Base-by-base conservation (phyloP, 1,140 invertebrate genomes). In the Theocolax elegans region DNA sequence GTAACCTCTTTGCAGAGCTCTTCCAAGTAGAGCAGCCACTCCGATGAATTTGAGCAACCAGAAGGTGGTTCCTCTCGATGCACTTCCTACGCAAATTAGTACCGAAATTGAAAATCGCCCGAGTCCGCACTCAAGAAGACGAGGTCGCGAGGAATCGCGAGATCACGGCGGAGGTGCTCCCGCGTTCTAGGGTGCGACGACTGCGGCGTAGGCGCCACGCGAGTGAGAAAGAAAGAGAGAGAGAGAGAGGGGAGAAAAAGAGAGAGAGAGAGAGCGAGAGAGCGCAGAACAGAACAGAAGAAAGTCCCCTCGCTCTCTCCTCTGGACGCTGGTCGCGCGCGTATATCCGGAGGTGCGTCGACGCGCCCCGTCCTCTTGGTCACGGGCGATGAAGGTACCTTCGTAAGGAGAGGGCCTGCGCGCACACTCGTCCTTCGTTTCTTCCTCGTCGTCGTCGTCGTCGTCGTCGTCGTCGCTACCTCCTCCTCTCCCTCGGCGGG, bases 271-370 rank as follows among this genome's bases (percentile, higher is more conserved):
- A 65, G 49, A 53, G 49, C n/a, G 51, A 54, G 23, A 63, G 60
- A 63, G 59, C 9, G 59, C 48, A n/a, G n/a, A n/a, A n/a, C n/a
- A n/a, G n/a, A n/a, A n/a, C n/a, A 27, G 49, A 53, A 54, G 49
- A 42, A 35, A 38, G 29, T 38, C 60, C 31, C 10, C 60, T 38
- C 60, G 29, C 60, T 64, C 59, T 62, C 59, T 62, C 59, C 40
- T 31, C 42, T 8, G 17, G 6, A 25, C 44, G n/a, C 12, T 9
- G 15, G 17, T 21, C 53, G 21, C 53, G 7, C 23, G 19, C 23
- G 19, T 9, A 8, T 15, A 2, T 42, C n/a, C 10, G 12, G 3
- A 25, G 35, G 29, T 3, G 23, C 13, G n/a, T 19, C 10, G 19
- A 49, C 46, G 42, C 53, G 17, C 17, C 27, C 13, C 12, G 25